A percentile compares a stretch with the other conserved stretches of the same genome.
Evolutionary conservation across 2,888 invertebrate genomes (phyloP).

Genomic region (Nineta flava): DNA sequence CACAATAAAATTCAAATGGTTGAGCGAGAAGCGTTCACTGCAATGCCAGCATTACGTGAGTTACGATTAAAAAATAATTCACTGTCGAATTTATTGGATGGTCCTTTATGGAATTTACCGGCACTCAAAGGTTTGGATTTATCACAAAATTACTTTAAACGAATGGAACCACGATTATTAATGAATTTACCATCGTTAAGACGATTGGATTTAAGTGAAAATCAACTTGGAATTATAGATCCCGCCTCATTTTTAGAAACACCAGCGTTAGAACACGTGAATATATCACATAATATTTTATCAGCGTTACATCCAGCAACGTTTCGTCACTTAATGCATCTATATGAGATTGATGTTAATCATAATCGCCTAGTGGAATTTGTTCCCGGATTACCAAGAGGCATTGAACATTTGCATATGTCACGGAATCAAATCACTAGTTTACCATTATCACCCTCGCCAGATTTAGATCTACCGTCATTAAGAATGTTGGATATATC

Average conservation of each 20-base stretch:
- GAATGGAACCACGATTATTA: slow-evolving; percentile 53
- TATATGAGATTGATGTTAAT: slow-evolving; percentile 67
- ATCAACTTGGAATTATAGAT: slow-evolving; percentile 51
- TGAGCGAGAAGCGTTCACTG: slow-evolving; percentile 63
- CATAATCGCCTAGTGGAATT: slow-evolving; percentile 56
- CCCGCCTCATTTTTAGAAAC: slow-evolving; percentile 57
- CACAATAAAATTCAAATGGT: slow-evolving; percentile 59
- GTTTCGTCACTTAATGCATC: slow-evolving; percentile 52
- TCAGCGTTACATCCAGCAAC: slow-evolving; percentile 57
- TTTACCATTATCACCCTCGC: slow-evolving; percentile 46
- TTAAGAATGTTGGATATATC: slow-evolving; percentile 60
- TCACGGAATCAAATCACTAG: slow-evolving; percentile 52
- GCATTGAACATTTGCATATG: slow-evolving; percentile 57
- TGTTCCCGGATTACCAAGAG: slow-evolving; percentile 61
- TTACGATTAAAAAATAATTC: slow-evolving; percentile 72
- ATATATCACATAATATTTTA: slow-evolving; percentile 61
- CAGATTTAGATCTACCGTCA: slow-evolving; percentile 54
- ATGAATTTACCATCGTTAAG: slow-evolving; percentile 59
- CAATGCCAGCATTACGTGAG: slow-evolving; percentile 70
- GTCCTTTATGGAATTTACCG: slow-evolving; percentile 73
- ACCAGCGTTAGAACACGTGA: slow-evolving; percentile 59
- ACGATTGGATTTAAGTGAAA: slow-evolving; percentile 60
- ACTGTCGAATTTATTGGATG: slow-evolving; percentile 50
- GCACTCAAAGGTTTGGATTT: slow-evolving; percentile 71
- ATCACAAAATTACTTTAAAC: slow-evolving; percentile 55